Evolutionary conservation across 2,113 vertebrate species (phyloP), one percentile per base, ranked within the genome.

Genomic region (Protobothrops flavoviridis): DNA sequence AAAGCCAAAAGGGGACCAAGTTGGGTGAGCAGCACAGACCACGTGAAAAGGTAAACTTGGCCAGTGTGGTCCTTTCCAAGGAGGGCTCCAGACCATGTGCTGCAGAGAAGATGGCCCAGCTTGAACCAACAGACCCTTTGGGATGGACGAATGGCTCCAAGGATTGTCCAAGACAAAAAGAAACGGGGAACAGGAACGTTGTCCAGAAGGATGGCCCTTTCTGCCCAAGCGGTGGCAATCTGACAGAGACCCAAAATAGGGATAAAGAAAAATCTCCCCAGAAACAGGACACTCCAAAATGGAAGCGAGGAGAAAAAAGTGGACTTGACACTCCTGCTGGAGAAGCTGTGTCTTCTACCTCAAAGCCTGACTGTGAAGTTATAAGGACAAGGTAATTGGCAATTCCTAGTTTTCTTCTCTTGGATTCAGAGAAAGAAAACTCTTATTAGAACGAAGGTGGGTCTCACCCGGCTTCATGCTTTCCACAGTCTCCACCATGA

Each of bases 351-450:
- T 92, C 97, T 33, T 95, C 95, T 57, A 74, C 94, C 0, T 96
- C 96, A 26, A 81, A 0, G 90, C 89, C 95, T 53, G 94, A 74
- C 3, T 48, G 94, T 88, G 95, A 96, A 48, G 95, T 94, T 90
- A 96, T 94, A 74, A 93, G n/a, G 10, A 94, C 95, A 95, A 97
- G 97, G 97, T 97, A 96, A 94, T 1, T 69, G 81, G 4, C 1
- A 13, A 1, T 6, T 59, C 50, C 61, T 74, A 15, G 24, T 89
- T 24, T 89, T 89, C 56, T 59, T 3, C 8, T 33, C 61, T 52
- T 21, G 45, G 45, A 52, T 52, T 50, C 7, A 23, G 26, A 33
- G 11, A 29, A 90, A 61, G 57, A 45, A 11, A 24, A 43, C 24
- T 4, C 8, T 15, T 5, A 8, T 8, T 81, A 39, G 69, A 29